Evolutionary conservation across 53 echinoderm and acorn worm species (phyloP), one percentile per base, ranked within the genome.

Genomic region (Echinometra lucunter): DNA sequence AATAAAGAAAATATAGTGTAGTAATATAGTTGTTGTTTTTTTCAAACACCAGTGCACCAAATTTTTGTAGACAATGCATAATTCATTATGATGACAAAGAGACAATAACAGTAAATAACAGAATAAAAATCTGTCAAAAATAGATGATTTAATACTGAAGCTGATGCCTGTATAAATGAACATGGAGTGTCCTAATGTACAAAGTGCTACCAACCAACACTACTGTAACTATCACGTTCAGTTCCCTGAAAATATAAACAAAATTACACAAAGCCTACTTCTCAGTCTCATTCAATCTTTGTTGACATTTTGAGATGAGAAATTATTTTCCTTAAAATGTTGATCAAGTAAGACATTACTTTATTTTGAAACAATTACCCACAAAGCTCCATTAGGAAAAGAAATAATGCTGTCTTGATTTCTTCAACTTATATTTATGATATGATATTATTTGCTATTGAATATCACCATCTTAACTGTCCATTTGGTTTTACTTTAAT

Each of bases 61-160:
- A 81, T 34, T 42, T 85, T 49, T 85, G n/a, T n/a, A 85, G 49
- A 85, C 15, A 8, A 53, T 45, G 47, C 34, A 85, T 12, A 85
- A 27, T 47, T 49, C 85, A 85, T 49, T 85, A 49, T n/a, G 9
- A 85, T 44, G 85, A 30, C 85, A 85, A 49, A 12, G n/a, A 49
- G 45, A 85, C 47, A 28, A 85, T 49, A 53, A 28, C 27, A 47
- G 25, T 27, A 83, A 83, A 85, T 85, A 85, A 85, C 30, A 85
- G 47, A 85, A 85, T 85, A 49, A 85, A 85, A 78, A 78, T 21
- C 47, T 28, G 28, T 85, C 53, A 85, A 85, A 85, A 85, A 85
- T 85, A 85, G 49, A 85, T 85, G 44, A 82, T 82, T 82, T 82
- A 85, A 85, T 85, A 85, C 85, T 85, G 85, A 85, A 85, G 47